phyloP scores from a whole-genome alignment of 2,888 invertebrate genomes.

The Eupsilia transversa region DNA sequence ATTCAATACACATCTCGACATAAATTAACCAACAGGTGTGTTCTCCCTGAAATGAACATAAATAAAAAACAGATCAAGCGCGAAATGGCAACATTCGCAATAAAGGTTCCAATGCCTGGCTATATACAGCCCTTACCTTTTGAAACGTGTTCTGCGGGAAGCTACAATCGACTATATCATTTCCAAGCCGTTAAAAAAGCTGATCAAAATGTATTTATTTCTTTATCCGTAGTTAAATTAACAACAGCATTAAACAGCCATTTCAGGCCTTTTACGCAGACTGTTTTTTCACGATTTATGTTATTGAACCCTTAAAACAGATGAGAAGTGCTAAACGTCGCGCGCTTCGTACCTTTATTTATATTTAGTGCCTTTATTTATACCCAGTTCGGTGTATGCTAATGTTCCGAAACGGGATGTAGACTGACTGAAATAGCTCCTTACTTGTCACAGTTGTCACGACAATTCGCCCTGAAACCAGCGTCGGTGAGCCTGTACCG shows the following conservation, averaged over 20 bases:
- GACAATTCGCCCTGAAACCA: conserved; percentile 75
- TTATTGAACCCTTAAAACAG: conserved; percentile 68
- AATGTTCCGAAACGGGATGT: conserved; percentile 75
- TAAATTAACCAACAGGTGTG: conserved; percentile 82
- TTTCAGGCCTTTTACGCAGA: conserved; percentile 53
- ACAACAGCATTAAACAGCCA: conserved; percentile 54
- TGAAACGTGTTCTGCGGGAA: conserved; percentile 44
- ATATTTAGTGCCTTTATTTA: conserved; percentile 73
- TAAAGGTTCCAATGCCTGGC: conserved; percentile 54
- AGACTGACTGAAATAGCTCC: conserved; percentile 75
- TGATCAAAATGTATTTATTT: conserved; percentile 58
- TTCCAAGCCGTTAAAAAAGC: conserved; percentile 48
- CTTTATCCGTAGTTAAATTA: conserved; percentile 51
- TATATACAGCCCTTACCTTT: conserved; percentile 47
- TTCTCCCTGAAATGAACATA: conserved; percentile 75
- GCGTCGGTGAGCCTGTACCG: conserved; percentile 57
- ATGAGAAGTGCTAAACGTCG: conserved; percentile 66
- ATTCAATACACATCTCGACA: conserved; percentile 73
- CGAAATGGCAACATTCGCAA: conserved; percentile 63
- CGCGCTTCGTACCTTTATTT: conserved; percentile 65
- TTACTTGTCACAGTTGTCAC: conserved; percentile 75
- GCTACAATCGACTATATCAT: conserved; percentile 36
- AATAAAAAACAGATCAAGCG: conserved; percentile 71
- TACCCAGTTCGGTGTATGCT: conserved; percentile 70
- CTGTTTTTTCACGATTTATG: conserved; percentile 62